Base-by-base conservation (phyloP, 2,888 invertebrate genomes). In the Chloromyia formosa region DNA sequence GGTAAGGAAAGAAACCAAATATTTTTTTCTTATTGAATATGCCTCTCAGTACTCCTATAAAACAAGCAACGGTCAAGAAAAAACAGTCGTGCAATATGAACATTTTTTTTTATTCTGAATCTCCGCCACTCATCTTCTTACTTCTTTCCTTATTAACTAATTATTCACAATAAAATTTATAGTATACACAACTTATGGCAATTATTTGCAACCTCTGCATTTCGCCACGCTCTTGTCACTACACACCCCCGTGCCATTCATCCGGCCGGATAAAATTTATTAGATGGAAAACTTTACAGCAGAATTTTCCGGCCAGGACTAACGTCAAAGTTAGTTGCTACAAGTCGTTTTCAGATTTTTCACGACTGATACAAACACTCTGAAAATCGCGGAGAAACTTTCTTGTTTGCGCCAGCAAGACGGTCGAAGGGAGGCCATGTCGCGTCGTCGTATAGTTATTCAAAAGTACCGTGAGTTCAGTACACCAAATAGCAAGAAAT, bases 351-450 rank as follows among this genome's bases (percentile, higher is more conserved):
- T 10, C n/a, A 62, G 62, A 62, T 62, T 62, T 62, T 23, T 40
- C n/a, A 9, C 40, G 62, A 62, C 62, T 62, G 62, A 62, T 62
- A 62, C 62, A 23, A 60, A 60, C 60, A 60, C 49, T 49, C 49
- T 1, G 12, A 1, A n/a, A 49, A 49, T 35, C 27, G 10, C 2
- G 49, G 12, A n/a, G 42, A 49, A 49, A n/a, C 14, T 49, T 49
- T 49, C 4, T 10, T n/a, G 49, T 12, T 12, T 49, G 16, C 49
- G 3, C 49, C 14, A 49, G 49, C 12, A 49, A 49, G 49, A 49
- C 12, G 16, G 16, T 12, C 3, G 12, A n/a, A 35, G 27, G 2
- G 7, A 35, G 27, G 27, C 27, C 27, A 7, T 7, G 27, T 7
- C 27, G 27, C 27, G 27, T 35, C 27, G 27, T 35, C 27, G 27